These are phyloP conservation scores for Reinhardtius hippoglossoides DNA, from an alignment of 2,113 vertebrate species.

Conservation along the genomic window DNA sequence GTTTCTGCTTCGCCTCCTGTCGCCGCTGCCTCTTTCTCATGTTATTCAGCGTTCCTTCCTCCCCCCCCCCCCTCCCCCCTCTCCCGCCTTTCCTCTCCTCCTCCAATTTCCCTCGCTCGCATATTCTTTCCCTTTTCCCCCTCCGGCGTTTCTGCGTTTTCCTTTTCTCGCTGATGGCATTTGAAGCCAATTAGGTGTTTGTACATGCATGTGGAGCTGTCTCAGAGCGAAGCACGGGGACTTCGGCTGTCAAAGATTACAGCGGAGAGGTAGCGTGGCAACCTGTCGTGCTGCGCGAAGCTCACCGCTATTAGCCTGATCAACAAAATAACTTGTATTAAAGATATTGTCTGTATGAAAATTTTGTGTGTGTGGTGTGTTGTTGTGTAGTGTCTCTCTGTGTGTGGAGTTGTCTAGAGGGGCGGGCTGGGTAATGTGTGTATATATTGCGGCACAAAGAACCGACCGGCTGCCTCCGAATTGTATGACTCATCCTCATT, in stretches of 20 bases:
- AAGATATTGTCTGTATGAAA: slow-evolving; percentile 29
- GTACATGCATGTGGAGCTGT: slow-evolving; percentile 37
- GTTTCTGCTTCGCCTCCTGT: slow-evolving; percentile 26
- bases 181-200: slow-evolving; percentile 70
- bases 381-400: background rate
- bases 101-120: background rate
- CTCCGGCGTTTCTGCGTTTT: slow-evolving; percentile 15
- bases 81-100: background rate
- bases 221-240: slow-evolving; percentile 25
- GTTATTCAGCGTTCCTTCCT: slow-evolving; percentile 26
- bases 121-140: slow-evolving; percentile 6
- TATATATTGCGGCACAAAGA: slow-evolving; percentile 67
- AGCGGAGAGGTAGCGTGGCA: slow-evolving; percentile 18
- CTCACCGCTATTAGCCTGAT: slow-evolving; percentile 58
- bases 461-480: slow-evolving; percentile 62
- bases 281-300: slow-evolving; percentile 37
- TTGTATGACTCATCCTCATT: slow-evolving; percentile 74
- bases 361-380: slow-evolving; percentile 18
- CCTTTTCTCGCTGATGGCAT: slow-evolving; percentile 50
- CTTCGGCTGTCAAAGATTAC: slow-evolving; percentile 41
- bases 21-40: slow-evolving; percentile 20
- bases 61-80: background rate
- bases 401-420: slow-evolving; percentile 31
- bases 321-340: slow-evolving; percentile 34
- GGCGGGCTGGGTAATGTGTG: slow-evolving; percentile 62